Percentiles rank a stretch among this genome's conserved stretches.
phyloP scores from a whole-genome alignment of 1,140 invertebrate genomes.

The Thereuonema tuberculata region DNA sequence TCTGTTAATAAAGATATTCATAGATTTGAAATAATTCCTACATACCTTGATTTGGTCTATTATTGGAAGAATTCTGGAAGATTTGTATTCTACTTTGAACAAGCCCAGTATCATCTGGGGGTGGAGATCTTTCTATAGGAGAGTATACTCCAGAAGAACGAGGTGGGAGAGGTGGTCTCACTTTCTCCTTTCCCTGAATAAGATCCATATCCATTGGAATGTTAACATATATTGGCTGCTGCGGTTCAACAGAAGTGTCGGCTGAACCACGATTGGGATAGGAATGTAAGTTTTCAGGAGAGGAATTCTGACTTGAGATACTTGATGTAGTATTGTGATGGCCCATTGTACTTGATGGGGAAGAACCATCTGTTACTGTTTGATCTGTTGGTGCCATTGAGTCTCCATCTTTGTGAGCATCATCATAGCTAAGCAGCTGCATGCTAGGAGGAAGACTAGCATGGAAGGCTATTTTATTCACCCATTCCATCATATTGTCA shows the following conservation, averaged over 20 bases:
- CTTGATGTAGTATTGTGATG: neutral
- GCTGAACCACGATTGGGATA: neutral
- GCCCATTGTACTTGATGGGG: neutral
- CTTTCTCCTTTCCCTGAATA: neutral
- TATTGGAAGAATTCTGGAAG: neutral
- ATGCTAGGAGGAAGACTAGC: constrained; percentile 76
- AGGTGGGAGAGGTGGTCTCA: neutral
- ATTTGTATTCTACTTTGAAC: neutral
- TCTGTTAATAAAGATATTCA: too few relatives aligned
- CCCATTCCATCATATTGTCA: constrained; percentile 78
- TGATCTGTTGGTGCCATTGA: neutral
- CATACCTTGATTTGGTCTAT: too few relatives aligned
- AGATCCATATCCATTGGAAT: neutral
- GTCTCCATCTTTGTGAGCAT: neutral
- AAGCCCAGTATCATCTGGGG: neutral
- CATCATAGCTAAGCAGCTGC: constrained; percentile 69
- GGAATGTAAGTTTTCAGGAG: neutral
- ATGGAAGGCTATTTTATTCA: constrained; percentile 85
- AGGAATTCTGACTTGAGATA: neutral
- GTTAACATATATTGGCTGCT: neutral
- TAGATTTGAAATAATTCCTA: too few relatives aligned
- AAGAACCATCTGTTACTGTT: neutral
- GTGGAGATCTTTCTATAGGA: neutral
- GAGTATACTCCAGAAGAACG: neutral
- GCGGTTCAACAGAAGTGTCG: neutral